phyloP scores from a whole-genome alignment of 2,113 vertebrate species.

The Pseudorectes ferrugineus region DNA sequence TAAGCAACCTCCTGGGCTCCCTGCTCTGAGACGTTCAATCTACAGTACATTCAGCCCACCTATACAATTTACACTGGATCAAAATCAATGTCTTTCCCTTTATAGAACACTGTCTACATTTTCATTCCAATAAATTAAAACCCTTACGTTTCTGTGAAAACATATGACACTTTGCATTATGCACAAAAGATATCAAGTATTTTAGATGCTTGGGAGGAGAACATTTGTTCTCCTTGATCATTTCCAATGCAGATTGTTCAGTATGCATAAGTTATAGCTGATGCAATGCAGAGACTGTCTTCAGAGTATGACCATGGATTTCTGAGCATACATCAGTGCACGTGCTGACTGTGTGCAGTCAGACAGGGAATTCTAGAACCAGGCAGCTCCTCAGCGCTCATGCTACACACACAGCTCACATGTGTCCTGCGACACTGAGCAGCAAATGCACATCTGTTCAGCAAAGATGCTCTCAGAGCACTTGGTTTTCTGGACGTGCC shows the following conservation, averaged over 20 bases:
- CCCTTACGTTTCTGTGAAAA: background rate
- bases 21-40: background rate
- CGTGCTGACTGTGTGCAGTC: background rate
- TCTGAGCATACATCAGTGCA: background rate
- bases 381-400: accelerated
- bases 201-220: background rate
- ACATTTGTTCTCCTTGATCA: background rate
- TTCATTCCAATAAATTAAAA: background rate
- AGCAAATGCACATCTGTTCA: background rate
- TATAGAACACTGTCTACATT: background rate
- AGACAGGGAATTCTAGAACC: background rate
- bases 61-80: background rate
- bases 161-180: background rate
- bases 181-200: background rate
- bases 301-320: background rate
- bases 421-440: background rate
- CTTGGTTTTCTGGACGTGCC: background rate
- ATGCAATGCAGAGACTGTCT: background rate
- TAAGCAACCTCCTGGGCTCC: background rate
- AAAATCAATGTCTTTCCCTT: background rate
- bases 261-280: background rate
- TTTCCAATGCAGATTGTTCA: background rate
- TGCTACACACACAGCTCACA: accelerated
- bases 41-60: background rate
- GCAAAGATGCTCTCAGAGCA: background rate